Percentiles rank a stretch among this genome's conserved stretches.
Evolutionary conservation across 2,888 invertebrate genomes (phyloP).

Genomic region (Ischnus inquisitorius): DNA sequence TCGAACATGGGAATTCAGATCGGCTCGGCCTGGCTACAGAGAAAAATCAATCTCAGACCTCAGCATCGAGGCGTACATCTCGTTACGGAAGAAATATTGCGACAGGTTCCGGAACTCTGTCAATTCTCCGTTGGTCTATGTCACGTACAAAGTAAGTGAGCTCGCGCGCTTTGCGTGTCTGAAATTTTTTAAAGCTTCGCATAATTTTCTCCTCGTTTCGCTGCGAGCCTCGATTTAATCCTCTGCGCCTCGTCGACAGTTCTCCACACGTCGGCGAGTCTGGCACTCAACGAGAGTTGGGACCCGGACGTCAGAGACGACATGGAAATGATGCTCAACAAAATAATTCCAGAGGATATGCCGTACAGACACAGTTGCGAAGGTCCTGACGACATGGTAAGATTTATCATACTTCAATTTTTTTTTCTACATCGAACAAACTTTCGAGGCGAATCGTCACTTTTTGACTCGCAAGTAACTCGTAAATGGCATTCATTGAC

Average conservation of each 20-base stretch:
- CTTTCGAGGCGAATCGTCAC: not conserved
- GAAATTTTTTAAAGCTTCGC: not conserved
- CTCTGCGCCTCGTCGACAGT: slow-evolving; percentile 87
- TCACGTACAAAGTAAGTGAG: slow-evolving; percentile 98
- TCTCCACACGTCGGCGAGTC: slow-evolving; percentile 98
- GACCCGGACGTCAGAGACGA: slow-evolving; percentile 98
- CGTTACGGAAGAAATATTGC: slow-evolving; percentile 97
- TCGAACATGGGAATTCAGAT: slow-evolving; percentile 95
- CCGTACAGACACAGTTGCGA: slow-evolving; percentile 98
- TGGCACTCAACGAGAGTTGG: slow-evolving; percentile 99
- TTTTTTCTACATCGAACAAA: not conserved
- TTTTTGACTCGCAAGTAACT: not conserved
- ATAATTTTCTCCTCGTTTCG: not conserved
- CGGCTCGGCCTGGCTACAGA: slow-evolving; percentile 99
- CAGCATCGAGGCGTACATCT: slow-evolving; percentile 99
- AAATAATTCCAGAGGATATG: slow-evolving; percentile 98
- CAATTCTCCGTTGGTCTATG: slow-evolving; percentile 98
- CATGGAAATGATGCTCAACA: slow-evolving; percentile 99
- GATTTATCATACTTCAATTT: slow-evolving; percentile 71
- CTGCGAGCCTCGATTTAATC: no score
- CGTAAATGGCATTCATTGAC: no score
- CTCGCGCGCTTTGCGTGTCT: not conserved
- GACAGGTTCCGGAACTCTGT: slow-evolving; percentile 97
- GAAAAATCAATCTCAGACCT: slow-evolving; percentile 97
- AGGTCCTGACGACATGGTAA: slow-evolving; percentile 99